Conservation (phyloP, 2,888 invertebrate genomes). For the Drosophila vallismaia region DNA sequence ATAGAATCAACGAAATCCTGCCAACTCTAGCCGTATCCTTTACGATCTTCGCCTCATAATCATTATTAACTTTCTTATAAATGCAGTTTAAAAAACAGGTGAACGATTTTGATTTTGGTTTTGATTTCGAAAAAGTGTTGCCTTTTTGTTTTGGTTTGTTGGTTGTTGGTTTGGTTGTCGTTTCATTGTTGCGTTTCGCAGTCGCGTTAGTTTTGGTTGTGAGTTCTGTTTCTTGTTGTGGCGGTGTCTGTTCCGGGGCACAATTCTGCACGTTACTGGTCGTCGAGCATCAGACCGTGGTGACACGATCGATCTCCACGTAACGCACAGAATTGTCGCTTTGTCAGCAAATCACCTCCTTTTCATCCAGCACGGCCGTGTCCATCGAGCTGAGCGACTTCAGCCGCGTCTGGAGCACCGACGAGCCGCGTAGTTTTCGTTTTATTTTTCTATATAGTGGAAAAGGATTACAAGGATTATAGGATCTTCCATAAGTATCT, state of each 20-base stretch:
- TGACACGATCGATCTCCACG: constrained; percentile 95
- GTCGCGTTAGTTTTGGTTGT: constrained; percentile 39
- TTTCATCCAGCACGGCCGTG: constrained; percentile 93
- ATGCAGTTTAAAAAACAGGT: constrained; percentile 78
- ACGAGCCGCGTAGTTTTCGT: constrained; percentile 88
- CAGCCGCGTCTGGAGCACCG: constrained; percentile 91
- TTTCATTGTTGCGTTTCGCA: constrained; percentile 50
- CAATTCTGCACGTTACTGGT: constrained; percentile 82
- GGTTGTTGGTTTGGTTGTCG: constrained; percentile 44
- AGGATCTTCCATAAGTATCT: not conserved
- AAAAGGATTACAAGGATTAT: not conserved
- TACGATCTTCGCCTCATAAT: not conserved
- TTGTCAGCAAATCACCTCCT: constrained; percentile 97
- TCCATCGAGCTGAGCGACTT: constrained; percentile 90
- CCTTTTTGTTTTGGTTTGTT: constrained; percentile 45
- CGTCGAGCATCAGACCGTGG: constrained; percentile 90
- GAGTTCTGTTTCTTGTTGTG: constrained; percentile 30
- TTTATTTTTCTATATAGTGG: constrained; percentile 84
- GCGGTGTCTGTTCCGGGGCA: constrained; percentile 78
- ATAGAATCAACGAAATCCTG: constrained; percentile 49
- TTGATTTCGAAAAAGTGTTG: constrained; percentile 38
- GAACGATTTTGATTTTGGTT: constrained; percentile 73
- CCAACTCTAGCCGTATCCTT: constrained; percentile 14
- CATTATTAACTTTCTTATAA: constrained; percentile 51
- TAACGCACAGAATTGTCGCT: constrained; percentile 97